Evolutionary conservation across 2,888 invertebrate genomes (phyloP).

Genomic region (Stenodema calcarata): DNA sequence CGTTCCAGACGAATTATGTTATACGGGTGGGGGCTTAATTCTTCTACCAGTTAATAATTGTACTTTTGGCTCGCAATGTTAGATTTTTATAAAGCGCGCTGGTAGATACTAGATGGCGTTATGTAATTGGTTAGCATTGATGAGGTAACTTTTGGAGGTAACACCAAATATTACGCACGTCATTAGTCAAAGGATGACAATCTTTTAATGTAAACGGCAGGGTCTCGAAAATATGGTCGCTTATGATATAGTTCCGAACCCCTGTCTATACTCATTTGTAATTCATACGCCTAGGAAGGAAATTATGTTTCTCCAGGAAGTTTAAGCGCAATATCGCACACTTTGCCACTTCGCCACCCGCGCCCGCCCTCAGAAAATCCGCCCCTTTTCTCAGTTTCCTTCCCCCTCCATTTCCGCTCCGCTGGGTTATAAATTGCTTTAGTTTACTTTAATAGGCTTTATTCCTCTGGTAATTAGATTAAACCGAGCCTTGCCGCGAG

Average conservation of each 20-base stretch:
- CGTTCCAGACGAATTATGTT: too few relatives aligned
- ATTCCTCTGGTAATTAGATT: conserved; percentile 54
- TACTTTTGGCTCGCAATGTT: too few relatives aligned
- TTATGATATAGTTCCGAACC: not conserved
- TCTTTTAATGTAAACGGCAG: not conserved
- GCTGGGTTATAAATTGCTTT: conserved; percentile 53
- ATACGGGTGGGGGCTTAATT: too few relatives aligned
- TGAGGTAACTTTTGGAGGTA: too few relatives aligned
- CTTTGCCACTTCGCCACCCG: not conserved
- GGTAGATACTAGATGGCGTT: too few relatives aligned
- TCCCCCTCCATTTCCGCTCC: conserved; percentile 14
- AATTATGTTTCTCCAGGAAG: conserved; percentile 36
- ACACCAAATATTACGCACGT: too few relatives aligned
- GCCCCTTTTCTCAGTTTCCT: not conserved
- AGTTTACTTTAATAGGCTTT: conserved; percentile 56
- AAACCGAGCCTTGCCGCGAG: conserved; percentile 8
- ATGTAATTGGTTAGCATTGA: too few relatives aligned
- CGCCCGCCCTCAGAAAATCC: not conserved
- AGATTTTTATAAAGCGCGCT: too few relatives aligned
- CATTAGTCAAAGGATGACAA: too few relatives aligned
- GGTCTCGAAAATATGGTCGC: not conserved
- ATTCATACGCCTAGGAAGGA: not conserved
- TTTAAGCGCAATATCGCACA: conserved; percentile 15
- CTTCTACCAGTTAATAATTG: too few relatives aligned
- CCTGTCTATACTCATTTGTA: not conserved